Evolutionary conservation across 2,797 vertebrate genomes (phyloP).

Genomic region (Rhyacichthys aspro): DNA sequence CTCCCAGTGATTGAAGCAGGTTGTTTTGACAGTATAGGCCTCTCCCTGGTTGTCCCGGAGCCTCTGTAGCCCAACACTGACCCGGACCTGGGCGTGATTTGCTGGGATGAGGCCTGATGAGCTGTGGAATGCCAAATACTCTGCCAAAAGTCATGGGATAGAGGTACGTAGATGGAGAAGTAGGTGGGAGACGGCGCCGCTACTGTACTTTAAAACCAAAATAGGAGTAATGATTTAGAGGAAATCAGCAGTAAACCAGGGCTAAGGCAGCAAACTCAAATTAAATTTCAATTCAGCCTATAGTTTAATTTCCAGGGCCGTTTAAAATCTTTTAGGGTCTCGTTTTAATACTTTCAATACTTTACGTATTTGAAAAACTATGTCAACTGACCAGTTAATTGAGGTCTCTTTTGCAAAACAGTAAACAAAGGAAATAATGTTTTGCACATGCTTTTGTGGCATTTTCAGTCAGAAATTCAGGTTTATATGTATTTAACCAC

Average conservation of each 20-base stretch:
- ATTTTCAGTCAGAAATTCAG: too few relatives aligned
- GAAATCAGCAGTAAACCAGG: not conserved
- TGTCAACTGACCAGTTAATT: too few relatives aligned
- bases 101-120: slow-evolving; percentile 21
- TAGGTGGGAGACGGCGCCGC: not conserved
- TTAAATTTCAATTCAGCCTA: too few relatives aligned
- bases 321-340: too few relatives aligned
- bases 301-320: too few relatives aligned
- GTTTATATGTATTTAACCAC: too few relatives aligned
- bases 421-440: too few relatives aligned
- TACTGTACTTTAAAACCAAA: not conserved
- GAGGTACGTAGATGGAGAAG: not conserved
- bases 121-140: slow-evolving; percentile 4
- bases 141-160: slow-evolving; percentile 2
- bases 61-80: slow-evolving; percentile 32
- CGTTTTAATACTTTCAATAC: too few relatives aligned
- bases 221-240: too few relatives aligned
- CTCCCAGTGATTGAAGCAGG: slow-evolving; percentile 41
- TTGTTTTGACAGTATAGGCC: slow-evolving; percentile 62
- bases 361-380: too few relatives aligned
- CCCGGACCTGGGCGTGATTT: slow-evolving; percentile 36
- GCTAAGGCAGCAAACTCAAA: not conserved
- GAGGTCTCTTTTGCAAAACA: too few relatives aligned
- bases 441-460: too few relatives aligned
- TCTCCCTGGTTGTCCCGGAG: slow-evolving; percentile 51